Percentiles rank a stretch among this genome's conserved stretches.
Conservation (phyloP, 2,113 vertebrate genomes). For the Tricholaema leucomelas region DNA sequence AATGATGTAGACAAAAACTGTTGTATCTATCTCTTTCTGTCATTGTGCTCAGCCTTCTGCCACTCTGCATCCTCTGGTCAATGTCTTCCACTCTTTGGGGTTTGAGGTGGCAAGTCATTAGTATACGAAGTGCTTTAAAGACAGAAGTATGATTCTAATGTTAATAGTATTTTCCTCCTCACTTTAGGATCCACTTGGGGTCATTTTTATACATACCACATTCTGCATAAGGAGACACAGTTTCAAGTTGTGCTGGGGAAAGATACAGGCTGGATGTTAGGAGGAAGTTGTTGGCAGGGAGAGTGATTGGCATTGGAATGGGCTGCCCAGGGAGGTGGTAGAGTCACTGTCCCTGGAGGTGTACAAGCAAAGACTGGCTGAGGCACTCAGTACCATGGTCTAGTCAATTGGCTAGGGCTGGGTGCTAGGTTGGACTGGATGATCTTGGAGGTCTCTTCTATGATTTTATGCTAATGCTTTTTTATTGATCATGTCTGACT, state of each 20-base stretch:
- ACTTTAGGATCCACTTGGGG: background rate
- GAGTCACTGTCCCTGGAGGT: no score
- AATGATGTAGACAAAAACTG: background rate
- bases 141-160: background rate
- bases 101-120: background rate
- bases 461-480: background rate
- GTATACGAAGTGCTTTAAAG: background rate
- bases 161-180: background rate
- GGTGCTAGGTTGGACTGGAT: no score
- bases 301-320: no score
- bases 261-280: no score
- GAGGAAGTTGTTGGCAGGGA: no score
- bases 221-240: no score
- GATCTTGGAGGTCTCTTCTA: no score
- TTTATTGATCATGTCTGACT: background rate
- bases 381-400: no score
- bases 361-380: no score
- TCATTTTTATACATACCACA: background rate
- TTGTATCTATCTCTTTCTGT: background rate
- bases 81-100: background rate
- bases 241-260: no score
- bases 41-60: background rate
- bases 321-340: no score
- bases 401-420: no score
- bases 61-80: background rate